Percentiles rank a stretch among this genome's conserved stretches.
These are phyloP conservation scores for Echiichthys vipera DNA, from an alignment of 2,797 vertebrate genomes.

Conservation along the genomic window DNA sequence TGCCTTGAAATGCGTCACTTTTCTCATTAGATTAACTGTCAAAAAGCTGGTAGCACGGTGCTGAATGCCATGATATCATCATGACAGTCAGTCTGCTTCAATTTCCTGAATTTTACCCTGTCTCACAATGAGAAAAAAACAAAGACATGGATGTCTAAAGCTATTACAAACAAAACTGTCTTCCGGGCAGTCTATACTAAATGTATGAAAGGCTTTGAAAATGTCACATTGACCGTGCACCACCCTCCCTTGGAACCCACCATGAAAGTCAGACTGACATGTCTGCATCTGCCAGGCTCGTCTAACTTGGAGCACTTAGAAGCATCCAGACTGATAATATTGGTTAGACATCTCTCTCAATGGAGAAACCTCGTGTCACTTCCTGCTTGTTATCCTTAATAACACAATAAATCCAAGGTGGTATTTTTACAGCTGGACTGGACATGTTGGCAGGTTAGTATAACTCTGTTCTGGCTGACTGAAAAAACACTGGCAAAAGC, in stretches of 20 bases:
- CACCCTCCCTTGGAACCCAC: constrained; percentile 31
- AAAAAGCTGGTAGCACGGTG: not conserved
- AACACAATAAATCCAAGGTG: constrained; percentile 60
- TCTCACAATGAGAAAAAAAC: not conserved
- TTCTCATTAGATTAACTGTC: constrained; percentile 15
- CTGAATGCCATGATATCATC: constrained; percentile 9
- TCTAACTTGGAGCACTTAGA: too few species aligned
- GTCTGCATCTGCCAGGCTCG: constrained; percentile 23
- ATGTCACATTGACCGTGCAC: not conserved
- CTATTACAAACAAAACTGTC: not conserved
- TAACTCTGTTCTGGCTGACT: constrained; percentile 38
- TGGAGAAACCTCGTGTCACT: constrained; percentile 28
- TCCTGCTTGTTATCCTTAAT: constrained; percentile 47
- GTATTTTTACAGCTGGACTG: constrained; percentile 72
- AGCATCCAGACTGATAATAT: not conserved
- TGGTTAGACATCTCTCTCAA: constrained; percentile 9
- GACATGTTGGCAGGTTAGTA: constrained; percentile 55
- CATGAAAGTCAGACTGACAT: constrained; percentile 49
- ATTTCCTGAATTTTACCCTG: not conserved
- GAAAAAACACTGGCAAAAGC: constrained; percentile 46
- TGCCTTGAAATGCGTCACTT: not conserved
- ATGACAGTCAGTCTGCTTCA: not conserved
- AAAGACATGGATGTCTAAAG: not conserved
- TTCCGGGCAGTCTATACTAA: not conserved
- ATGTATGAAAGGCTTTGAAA: constrained; percentile 6